Evolutionary conservation across 2,888 invertebrate genomes (phyloP), one percentile per base, ranked within the genome.

Genomic region (Leptopilina drosophilae): DNA sequence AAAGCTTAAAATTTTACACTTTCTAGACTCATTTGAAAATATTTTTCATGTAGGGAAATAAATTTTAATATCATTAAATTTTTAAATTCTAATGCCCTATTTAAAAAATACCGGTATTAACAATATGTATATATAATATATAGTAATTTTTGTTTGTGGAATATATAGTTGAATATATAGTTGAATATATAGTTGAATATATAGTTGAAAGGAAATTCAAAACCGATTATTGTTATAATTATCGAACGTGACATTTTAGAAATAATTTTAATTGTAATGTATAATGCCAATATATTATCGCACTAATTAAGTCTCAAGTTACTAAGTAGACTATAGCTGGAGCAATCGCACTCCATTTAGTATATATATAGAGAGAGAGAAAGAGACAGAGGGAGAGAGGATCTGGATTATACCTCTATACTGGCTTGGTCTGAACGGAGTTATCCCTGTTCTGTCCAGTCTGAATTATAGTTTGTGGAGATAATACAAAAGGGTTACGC

Each of bases 401-500:
- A 49, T 69, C 66, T 66, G 66, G 66, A 66, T 66, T 66, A 66
- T 15, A 66, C 66, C 49, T 49, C 49, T 53, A 33, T 33, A 69
- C 69, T 69, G 26, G 69, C 69, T 69, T 53, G 46, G 46, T 53
- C 69, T 69, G 20, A 42, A 15, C 15, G 67, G 69, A 69, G 53
- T 69, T 69, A 69, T 69, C 69, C 69, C 69, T 53, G 26, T 33
- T 33, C 69, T 69, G 53, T 69, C 69, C 69, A 69, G 66, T 53
- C 33, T 33, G 33, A 33, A 33, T 33, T 33, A 53, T 69, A 53
- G 69, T 69, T 69, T 26, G 26, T 53, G 53, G 69, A 69, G 69
- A 69, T 69, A 69, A 69, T 69, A 69, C 69, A 69, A 69, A 69
- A 69, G 69, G 69, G 69, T 69, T 69, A 53, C 69, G 46, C 53